Evolutionary conservation across 2,888 invertebrate species (phyloP), one percentile per base, ranked within the genome.

Genomic region (Rhagonycha fulva): DNA sequence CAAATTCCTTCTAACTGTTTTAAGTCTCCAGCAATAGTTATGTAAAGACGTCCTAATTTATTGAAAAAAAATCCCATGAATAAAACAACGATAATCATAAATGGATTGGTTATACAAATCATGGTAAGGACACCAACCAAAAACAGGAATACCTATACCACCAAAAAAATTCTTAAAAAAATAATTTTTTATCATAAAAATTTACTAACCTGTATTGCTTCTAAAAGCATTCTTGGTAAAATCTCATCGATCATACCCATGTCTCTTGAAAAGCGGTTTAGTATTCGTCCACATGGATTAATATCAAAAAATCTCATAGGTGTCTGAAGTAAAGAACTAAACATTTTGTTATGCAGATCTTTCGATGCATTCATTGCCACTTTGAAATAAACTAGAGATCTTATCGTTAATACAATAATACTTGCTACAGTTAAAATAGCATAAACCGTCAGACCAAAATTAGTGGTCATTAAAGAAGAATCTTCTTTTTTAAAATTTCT

Each of bases 221-320:
- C 91, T 81, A 92, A 87, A 82, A 91, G 87, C 3, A 88, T 87
- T 74, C 85, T 87, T 0, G 92, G 91, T 11, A 92, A 82, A 7
- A 89, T 81, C 79, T 92, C 92, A 83, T 92, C 92, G 82, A 92
- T 90, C 0, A 90, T 88, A 0, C 91, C 94, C 84, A 93, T 90
- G 83, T 95, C 95, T 85, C 94, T 94, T 0, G 94, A 92, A 86
- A 95, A 95, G 69, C 95, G 88, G 86, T 95, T 95, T 32, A 95
- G 87, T 80, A 95, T 92, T 76, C 87, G 87, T 90, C 95, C 95
- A 76, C 94, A 93, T 0, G 96, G 94, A 88, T 97, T 97, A 0
- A 89, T 91, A 83, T 97, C 95, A 85, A 97, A 98, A 89, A 98
- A 98, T 14, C 92, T 87, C 91, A 96, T 94, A 0, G 93, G 93